Conservation (phyloP, 2,888 invertebrate genomes). For the Orgyia antiqua region DNA sequence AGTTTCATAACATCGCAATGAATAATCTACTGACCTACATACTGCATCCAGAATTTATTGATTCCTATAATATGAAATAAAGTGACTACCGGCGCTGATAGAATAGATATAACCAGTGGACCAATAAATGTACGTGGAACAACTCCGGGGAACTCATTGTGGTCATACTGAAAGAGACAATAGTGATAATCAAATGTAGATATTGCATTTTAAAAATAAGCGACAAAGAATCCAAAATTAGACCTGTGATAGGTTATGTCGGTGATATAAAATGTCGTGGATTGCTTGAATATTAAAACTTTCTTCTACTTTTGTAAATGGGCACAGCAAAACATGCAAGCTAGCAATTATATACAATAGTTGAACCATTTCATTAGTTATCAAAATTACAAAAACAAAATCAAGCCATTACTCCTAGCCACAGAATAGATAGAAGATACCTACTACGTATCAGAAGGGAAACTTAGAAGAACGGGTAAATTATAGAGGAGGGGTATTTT, state of each 20-base stretch:
- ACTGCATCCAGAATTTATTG: constrained; percentile 93
- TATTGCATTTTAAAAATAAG: constrained; percentile 11
- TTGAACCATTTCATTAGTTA: constrained; percentile 80
- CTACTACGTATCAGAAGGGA: too few species aligned
- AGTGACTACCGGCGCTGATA: constrained; percentile 87
- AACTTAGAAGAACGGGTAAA: too few species aligned
- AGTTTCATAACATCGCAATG: constrained; percentile 11
- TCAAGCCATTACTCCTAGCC: constrained; percentile 52
- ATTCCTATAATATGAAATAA: constrained; percentile 82
- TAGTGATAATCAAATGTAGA: too few species aligned
- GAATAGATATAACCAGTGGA: constrained; percentile 86
- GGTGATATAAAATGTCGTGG: constrained; percentile 96
- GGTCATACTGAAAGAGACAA: constrained; percentile 92
- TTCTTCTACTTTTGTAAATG: constrained; percentile 99
- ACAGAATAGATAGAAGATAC: too few species aligned
- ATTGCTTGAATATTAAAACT: constrained; percentile 99
- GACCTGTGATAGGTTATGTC: constrained; percentile 90
- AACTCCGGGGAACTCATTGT: constrained; percentile 97
- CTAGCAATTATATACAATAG: constrained; percentile 85
- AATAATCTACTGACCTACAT: constrained; percentile 83
- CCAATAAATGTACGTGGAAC: constrained; percentile 98
- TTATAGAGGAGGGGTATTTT: too few species aligned
- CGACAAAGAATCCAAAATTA: constrained; percentile 63
- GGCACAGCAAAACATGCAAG: constrained; percentile 90
- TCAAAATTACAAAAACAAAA: constrained; percentile 27